phyloP scores from a whole-genome alignment of 2,113 vertebrate genomes.

The Melierax canorus region DNA sequence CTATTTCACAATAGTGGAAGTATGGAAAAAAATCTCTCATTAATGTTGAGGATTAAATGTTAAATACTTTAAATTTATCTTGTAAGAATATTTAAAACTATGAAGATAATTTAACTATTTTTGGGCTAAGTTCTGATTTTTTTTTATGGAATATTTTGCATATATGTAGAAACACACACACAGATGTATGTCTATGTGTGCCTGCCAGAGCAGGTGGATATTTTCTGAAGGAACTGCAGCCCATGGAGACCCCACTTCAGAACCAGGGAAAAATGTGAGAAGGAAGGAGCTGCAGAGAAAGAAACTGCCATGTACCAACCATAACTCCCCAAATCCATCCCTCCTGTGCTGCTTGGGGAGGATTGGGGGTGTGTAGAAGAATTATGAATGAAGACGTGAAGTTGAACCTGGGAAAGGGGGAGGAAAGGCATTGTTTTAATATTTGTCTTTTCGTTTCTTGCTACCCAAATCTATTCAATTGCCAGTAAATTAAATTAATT shows the following conservation, averaged over 20 bases:
- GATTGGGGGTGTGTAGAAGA: not conserved
- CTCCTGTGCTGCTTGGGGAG: not conserved
- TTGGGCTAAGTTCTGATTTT: not conserved
- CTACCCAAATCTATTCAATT: not conserved
- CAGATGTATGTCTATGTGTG: fast-evolving
- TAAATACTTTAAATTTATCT: not conserved
- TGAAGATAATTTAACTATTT: not conserved
- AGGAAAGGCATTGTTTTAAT: not conserved
- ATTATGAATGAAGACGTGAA: not conserved
- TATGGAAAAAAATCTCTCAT: fast-evolving
- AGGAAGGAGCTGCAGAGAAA: not conserved
- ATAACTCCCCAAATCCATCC: not conserved
- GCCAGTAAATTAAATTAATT: not conserved
- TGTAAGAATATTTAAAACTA: not conserved
- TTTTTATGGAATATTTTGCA: not conserved
- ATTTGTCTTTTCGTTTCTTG: not conserved
- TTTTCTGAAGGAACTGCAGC: not conserved
- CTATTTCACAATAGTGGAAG: not conserved
- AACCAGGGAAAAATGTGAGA: not conserved
- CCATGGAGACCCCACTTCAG: not conserved
- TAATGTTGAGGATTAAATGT: not conserved
- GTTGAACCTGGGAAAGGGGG: not conserved
- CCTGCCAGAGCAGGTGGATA: not conserved
- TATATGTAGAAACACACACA: not conserved
- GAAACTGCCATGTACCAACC: not conserved